Percentiles rank a stretch among this genome's conserved stretches.
Conservation (phyloP, 2,888 invertebrate species). For the Hypomecis punctinalis region DNA sequence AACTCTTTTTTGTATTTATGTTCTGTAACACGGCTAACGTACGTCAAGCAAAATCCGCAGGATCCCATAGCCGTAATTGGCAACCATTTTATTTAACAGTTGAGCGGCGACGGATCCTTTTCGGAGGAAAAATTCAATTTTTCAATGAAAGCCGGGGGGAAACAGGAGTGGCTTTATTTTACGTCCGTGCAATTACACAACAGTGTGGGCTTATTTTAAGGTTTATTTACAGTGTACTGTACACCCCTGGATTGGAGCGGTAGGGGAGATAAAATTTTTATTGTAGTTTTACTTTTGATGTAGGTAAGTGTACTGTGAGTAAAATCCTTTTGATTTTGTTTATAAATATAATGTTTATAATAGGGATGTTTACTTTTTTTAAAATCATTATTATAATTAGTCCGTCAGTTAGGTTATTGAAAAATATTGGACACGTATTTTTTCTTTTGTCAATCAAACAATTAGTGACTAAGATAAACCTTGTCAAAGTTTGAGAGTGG, state of each 20-base stretch:
- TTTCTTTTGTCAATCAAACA: too few species aligned
- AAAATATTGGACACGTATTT: too few species aligned
- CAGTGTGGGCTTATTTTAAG: conserved; percentile 7
- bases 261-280: not conserved
- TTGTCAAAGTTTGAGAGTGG: too few species aligned
- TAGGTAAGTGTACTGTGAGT: too few species aligned
- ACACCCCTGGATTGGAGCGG: conserved; percentile 1
- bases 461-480: too few species aligned
- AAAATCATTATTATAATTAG: too few species aligned
- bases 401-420: too few species aligned
- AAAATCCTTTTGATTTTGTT: too few species aligned
- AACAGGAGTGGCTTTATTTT: conserved; percentile 21
- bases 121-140: conserved; percentile 27
- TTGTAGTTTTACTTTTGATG: not conserved
- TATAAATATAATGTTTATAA: too few species aligned
- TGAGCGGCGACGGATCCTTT: conserved; percentile 13
- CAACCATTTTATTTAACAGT: conserved; percentile 19
- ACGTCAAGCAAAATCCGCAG: not conserved
- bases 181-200: conserved; percentile 19
- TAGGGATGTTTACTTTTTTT: too few species aligned
- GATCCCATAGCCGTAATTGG: not conserved
- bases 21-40: too few species aligned
- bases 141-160: conserved; percentile 18
- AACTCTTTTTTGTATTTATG: too few species aligned
- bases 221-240: conserved; percentile 23